Evolutionary conservation across 2,888 invertebrate genomes (phyloP).

Genomic region (Pyralis farinalis): DNA sequence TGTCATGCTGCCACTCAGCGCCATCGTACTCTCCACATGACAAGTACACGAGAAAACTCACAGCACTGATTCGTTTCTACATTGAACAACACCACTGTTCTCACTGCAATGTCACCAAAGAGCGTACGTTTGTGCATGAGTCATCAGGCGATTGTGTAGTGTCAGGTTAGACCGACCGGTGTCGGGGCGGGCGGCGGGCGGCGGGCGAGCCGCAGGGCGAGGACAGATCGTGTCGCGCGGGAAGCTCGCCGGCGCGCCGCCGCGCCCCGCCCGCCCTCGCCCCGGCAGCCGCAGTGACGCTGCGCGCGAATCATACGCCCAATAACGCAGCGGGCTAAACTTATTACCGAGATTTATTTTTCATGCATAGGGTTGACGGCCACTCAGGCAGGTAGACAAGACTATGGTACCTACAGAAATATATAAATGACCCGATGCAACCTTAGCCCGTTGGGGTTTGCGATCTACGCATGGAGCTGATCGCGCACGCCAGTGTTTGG

Average conservation of each 20-base stretch:
- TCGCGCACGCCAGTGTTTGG: slow-evolving; percentile 14
- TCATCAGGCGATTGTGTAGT: slow-evolving; percentile 43
- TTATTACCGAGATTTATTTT: slow-evolving; percentile 75
- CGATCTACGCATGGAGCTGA: slow-evolving; percentile 14
- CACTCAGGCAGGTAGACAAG: slow-evolving; percentile 41
- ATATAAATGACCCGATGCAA: slow-evolving; percentile 12
- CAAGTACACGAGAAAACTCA: slow-evolving; percentile 46
- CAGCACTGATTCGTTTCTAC: slow-evolving; percentile 48
- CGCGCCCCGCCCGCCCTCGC: slow-evolving; percentile 33
- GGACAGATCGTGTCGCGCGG: slow-evolving; percentile 48
- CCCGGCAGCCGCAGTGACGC: slow-evolving; percentile 72
- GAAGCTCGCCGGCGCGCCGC: slow-evolving; percentile 36
- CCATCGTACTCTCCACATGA: slow-evolving; percentile 68
- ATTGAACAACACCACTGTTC: slow-evolving; percentile 47
- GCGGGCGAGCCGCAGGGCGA: slow-evolving; percentile 52
- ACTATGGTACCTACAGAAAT: slow-evolving; percentile 20
- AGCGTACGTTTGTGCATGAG: slow-evolving; percentile 47
- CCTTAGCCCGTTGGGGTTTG: slow-evolving; percentile 8
- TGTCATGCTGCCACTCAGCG: slow-evolving; percentile 55
- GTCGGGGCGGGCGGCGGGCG: slow-evolving; percentile 48
- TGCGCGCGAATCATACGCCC: slow-evolving; percentile 78
- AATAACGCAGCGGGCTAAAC: slow-evolving; percentile 69
- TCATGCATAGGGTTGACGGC: slow-evolving; percentile 61
- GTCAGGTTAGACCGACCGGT: slow-evolving; percentile 40
- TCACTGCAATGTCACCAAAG: slow-evolving; percentile 55